phyloP scores from a whole-genome alignment of 2,113 vertebrate species.

The Geococcyx californianus region DNA sequence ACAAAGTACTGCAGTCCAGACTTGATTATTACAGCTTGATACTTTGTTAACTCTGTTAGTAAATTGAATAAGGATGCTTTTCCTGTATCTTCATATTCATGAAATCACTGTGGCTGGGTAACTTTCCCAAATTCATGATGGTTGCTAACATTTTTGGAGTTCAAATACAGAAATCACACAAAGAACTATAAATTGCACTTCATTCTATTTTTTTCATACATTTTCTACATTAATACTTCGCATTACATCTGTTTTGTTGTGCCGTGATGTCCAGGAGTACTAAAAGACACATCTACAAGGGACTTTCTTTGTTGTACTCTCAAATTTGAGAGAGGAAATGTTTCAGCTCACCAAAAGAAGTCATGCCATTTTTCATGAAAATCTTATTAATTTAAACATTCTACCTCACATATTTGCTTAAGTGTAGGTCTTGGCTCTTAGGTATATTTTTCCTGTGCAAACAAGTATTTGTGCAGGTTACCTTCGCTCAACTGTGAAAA shows the following conservation, averaged over 20 bases:
- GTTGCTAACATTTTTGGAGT: neutral
- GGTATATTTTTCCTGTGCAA: constrained; percentile 29
- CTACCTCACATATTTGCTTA: constrained; percentile 42
- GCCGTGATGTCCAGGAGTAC: neutral
- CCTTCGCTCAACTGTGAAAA: constrained; percentile 10
- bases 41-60: neutral
- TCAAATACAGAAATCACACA: neutral
- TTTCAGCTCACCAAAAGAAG: neutral
- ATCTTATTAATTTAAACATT: constrained; percentile 39
- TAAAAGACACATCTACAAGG: neutral
- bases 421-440: constrained; percentile 44
- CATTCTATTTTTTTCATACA: neutral
- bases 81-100: neutral
- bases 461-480: constrained; percentile 55
- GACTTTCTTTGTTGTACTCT: neutral
- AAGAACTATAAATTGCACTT: neutral
- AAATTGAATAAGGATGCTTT: neutral
- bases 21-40: neutral
- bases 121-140: neutral
- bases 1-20: neutral
- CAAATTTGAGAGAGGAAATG: neutral
- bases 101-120: neutral
- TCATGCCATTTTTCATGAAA: neutral
- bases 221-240: neutral
- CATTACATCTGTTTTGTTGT: neutral